Evolutionary conservation across 2,113 vertebrate species (phyloP), one percentile per base, ranked within the genome.

Genomic region (Garra rufa): DNA sequence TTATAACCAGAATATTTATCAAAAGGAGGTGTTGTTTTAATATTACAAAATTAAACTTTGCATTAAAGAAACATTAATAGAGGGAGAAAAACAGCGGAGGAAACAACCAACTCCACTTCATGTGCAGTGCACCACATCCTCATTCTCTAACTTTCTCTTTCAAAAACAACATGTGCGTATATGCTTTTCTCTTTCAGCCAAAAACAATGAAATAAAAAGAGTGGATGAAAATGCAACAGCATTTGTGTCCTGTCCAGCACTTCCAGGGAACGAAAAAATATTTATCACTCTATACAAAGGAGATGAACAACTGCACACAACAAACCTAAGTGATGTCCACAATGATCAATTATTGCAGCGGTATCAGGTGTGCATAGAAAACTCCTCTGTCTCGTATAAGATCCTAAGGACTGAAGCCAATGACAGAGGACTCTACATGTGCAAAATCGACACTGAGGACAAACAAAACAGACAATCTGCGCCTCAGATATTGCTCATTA

Each of bases 121-220:
- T 61, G 76, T 24, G 0, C 13, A n/a, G 8, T 43, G 34, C 19
- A 87, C 86, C 86, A 88, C 83, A 85, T 88, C 83, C 86, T 87
- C 26, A 6, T 41, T 50, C 76, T 34, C 3, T 46, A 9, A 50
- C 43, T 63, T 63, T 43, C 9, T 63, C 43, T 63, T 63, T 26
- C 6, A 48, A 26, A 59, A 9, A 28, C 46, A 48, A 73, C 81
- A 81, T 57, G 24, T 78, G 44, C 34, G 24, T 14, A n/a, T 34
- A 13, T 70, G 21, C 46, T 73, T 52, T 83, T 88, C 17, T 85
- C 67, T 85, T 88, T 59, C 83, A 88, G 86, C 30, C 4, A 28
- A 0, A 4, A 43, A 21, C 15, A 24, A 61, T 50, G 10, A 38
- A 30, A 85, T 85, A 83, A 81, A 50, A 52, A 65, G 10, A 63